Evolutionary conservation across 2,797 vertebrate genomes (phyloP).

Genomic region (Coregonus sp.): DNA sequence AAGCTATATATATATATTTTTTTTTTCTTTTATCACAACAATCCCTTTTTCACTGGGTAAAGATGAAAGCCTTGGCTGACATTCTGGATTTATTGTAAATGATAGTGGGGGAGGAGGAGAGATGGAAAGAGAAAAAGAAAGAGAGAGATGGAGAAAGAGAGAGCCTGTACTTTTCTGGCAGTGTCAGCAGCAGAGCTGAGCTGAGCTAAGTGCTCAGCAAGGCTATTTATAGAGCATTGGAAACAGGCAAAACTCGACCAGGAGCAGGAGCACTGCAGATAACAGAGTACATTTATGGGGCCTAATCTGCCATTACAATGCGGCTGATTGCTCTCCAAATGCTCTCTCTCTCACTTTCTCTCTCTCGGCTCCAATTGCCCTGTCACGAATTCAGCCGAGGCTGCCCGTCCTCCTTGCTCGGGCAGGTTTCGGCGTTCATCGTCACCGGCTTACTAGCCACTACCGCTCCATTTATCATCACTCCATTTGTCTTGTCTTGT

Average conservation of each 20-base stretch:
- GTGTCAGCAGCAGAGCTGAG: constrained; percentile 44
- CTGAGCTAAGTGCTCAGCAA: constrained; percentile 60
- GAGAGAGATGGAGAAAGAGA: constrained; percentile 2
- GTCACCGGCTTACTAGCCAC: too few relatives aligned
- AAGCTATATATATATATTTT: neutral
- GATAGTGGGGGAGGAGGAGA: neutral
- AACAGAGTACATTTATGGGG: constrained; percentile 57
- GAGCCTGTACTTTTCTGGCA: neutral
- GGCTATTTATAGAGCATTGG: constrained; percentile 73
- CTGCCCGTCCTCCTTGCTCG: too few relatives aligned
- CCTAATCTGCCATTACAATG: constrained; percentile 68
- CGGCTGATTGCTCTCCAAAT: constrained; percentile 37
- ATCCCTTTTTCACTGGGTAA: neutral
- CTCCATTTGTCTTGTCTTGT: too few relatives aligned
- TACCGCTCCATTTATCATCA: too few relatives aligned
- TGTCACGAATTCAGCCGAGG: too few relatives aligned
- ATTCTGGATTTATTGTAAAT: constrained; percentile 2
- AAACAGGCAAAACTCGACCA: constrained; percentile 68
- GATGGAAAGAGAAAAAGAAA: neutral
- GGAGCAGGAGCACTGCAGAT: constrained; percentile 23
- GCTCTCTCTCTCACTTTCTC: neutral
- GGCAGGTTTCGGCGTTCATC: too few relatives aligned
- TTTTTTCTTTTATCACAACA: neutral
- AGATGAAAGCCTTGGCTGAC: constrained; percentile 6
- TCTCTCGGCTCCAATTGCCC: constrained; percentile 12